phyloP scores from a whole-genome alignment of 2,888 invertebrate species.

The Watsonalla cultraria region DNA sequence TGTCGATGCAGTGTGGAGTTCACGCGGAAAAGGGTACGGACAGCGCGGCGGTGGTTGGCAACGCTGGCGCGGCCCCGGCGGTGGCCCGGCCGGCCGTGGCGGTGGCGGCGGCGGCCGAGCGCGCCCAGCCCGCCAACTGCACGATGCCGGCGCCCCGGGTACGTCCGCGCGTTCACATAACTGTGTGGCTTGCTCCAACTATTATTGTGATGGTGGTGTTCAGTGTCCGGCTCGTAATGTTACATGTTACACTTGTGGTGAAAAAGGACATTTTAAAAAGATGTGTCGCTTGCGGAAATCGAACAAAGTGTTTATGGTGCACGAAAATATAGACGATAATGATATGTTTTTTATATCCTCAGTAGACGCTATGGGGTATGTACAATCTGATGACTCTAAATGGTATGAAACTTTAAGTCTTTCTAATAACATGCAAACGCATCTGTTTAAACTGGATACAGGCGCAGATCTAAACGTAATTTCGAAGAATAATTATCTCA shows the following conservation, averaged over 20 bases:
- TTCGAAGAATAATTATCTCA: not conserved
- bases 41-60: not conserved
- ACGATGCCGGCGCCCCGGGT: not conserved
- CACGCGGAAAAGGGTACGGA: not conserved
- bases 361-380: not conserved
- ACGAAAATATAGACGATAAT: not conserved
- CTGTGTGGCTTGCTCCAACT: not conserved
- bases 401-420: too few relatives aligned
- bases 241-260: conserved; percentile 4
- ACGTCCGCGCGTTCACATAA: not conserved
- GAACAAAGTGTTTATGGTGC: not conserved
- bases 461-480: not conserved
- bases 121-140: not conserved
- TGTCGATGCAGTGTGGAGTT: not conserved
- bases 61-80: not conserved
- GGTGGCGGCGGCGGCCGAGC: not conserved
- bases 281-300: not conserved
- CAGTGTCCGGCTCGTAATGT: conserved; percentile 2
- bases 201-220: conserved; percentile 1
- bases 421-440: too few relatives aligned
- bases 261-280: not conserved
- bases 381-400: not conserved
- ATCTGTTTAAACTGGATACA: not conserved
- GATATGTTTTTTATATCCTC: not conserved
- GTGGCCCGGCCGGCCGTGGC: not conserved